phyloP scores from a whole-genome alignment of 1,140 invertebrate species.

The Dufourea novaeangliae region DNA sequence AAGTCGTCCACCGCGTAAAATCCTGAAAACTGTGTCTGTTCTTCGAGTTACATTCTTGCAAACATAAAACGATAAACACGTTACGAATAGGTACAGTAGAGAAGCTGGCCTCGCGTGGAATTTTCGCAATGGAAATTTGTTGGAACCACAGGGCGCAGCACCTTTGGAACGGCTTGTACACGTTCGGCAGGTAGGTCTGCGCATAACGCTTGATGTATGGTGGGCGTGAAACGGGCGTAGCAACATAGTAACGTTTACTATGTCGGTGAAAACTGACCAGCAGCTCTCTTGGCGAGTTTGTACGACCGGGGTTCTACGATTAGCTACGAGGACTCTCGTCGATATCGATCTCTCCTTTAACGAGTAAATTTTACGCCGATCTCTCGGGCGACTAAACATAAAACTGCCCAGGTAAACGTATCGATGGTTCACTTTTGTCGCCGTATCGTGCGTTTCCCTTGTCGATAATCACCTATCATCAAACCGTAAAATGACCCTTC shows the following conservation, averaged over 20 bases:
- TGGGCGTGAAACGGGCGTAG: conserved; percentile 74
- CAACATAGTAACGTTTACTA: conserved; percentile 79
- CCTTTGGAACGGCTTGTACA: conserved; percentile 58
- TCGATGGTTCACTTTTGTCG: no score
- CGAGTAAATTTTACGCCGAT: background rate
- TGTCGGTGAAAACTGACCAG: conserved; percentile 65
- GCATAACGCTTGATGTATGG: conserved; percentile 74
- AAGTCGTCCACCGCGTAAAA: no score
- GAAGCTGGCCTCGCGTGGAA: background rate
- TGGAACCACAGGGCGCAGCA: background rate
- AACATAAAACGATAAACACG: background rate
- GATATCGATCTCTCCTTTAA: background rate
- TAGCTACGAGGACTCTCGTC: background rate
- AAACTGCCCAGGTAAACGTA: background rate
- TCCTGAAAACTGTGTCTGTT: no score
- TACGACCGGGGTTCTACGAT: conserved; percentile 20
- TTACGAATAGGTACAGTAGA: no score
- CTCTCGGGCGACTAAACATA: no score
- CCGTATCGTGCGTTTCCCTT: background rate
- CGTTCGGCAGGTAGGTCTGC: conserved; percentile 65
- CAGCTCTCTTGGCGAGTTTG: conserved; percentile 31
- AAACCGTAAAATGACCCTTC: background rate
- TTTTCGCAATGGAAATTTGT: background rate
- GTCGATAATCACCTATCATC: background rate
- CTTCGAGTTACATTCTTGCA: no score